These are phyloP conservation scores for Goniozus legneri DNA, from an alignment of 1,140 invertebrate species.

Conservation along the genomic window DNA sequence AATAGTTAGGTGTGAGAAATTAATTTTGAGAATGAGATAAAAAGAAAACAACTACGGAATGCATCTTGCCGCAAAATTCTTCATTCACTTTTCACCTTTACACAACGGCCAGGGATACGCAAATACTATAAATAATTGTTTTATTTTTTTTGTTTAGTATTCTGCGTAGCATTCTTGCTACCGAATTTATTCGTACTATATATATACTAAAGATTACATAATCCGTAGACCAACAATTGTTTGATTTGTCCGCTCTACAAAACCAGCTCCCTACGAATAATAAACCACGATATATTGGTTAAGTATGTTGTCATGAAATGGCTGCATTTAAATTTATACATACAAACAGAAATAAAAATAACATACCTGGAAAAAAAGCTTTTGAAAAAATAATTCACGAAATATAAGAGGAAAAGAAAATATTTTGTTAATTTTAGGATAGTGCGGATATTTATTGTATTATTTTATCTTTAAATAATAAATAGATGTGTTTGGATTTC, in stretches of 20 bases:
- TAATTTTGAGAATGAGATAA: conserved; percentile 8
- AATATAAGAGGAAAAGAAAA: no score
- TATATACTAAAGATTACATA: conserved; percentile 17
- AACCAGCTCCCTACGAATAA: no score
- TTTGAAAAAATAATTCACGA: conserved; percentile 15
- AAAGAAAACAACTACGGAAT: conserved; percentile 2
- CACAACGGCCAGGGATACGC: neutral
- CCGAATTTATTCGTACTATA: conserved; percentile 4
- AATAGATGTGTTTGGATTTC: conserved; percentile 47
- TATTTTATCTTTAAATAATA: conserved; percentile 37
- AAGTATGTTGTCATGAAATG: no score
- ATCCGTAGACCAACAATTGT: conserved; percentile 14
- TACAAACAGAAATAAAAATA: conserved; percentile 18
- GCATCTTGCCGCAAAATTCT: conserved; percentile 13
- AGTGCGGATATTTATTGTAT: conserved; percentile 46
- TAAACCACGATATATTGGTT: no score
- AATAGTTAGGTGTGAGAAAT: conserved; percentile 15
- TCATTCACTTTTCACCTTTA: conserved; percentile 13
- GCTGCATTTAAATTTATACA: conserved; percentile 46
- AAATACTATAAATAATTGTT: conserved; percentile 4
- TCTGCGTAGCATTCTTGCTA: conserved; percentile 7
- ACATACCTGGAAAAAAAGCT: conserved; percentile 24
- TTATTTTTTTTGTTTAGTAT: conserved; percentile 1
- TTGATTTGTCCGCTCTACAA: conserved; percentile 21
- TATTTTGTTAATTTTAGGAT: conserved; percentile 48